phyloP scores from a whole-genome alignment of 2,797 vertebrate species.

The Synanceia verrucosa region DNA sequence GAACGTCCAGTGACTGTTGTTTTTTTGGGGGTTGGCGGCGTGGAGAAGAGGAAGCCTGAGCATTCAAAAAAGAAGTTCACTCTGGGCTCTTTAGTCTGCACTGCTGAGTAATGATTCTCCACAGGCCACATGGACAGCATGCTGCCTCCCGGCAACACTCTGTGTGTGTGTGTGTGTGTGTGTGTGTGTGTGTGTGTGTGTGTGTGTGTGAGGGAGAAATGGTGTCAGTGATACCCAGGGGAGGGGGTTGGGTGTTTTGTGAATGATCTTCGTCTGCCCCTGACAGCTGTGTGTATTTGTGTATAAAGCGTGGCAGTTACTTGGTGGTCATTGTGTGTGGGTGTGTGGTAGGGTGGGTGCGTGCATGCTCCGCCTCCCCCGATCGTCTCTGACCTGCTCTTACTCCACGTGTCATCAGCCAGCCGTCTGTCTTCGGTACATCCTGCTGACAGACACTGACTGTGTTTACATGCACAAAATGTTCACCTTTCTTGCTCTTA shows the following conservation, averaged over 20 bases:
- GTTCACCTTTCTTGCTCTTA: not conserved
- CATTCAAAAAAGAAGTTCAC: conserved; percentile 68
- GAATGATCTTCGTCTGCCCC: conserved; percentile 83
- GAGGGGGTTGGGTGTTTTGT: conserved; percentile 76
- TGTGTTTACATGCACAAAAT: not conserved
- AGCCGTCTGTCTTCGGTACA: conserved; percentile 54
- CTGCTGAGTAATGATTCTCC: conserved; percentile 86
- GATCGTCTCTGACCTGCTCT: conserved; percentile 73
- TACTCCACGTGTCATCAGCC: conserved; percentile 71
- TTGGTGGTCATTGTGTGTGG: conserved; percentile 39
- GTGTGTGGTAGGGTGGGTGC: conserved; percentile 26
- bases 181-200: conserved; percentile 29
- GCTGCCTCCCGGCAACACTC: conserved; percentile 73
- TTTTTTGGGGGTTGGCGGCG: not conserved
- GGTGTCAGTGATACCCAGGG: conserved; percentile 82
- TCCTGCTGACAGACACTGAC: conserved; percentile 25
- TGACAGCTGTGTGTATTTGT: conserved; percentile 83
- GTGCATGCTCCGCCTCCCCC: conserved; percentile 45
- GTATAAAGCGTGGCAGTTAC: conserved; percentile 67
- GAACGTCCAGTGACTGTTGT: conserved; percentile 20
- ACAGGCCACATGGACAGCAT: conserved; percentile 79
- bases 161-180: conserved; percentile 54
- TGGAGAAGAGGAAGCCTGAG: conserved; percentile 43
- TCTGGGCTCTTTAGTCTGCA: conserved; percentile 63
- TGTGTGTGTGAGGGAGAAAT: conserved; percentile 63